A percentile compares a stretch with the other conserved stretches of the same genome.
phyloP scores from a whole-genome alignment of 1,140 invertebrate genomes.

The Saccostrea glomerata region DNA sequence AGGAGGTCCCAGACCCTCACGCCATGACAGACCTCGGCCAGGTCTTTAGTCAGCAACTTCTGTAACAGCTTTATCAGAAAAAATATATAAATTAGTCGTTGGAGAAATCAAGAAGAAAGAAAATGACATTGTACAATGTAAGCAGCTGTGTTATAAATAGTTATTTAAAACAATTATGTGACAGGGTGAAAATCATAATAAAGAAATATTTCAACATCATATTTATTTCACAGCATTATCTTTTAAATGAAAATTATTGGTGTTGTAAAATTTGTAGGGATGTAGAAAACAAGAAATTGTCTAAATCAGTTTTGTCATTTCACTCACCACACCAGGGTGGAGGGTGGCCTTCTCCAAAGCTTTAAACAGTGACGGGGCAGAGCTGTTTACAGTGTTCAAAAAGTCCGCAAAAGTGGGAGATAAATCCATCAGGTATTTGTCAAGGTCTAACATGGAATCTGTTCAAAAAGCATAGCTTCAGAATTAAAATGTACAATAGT shows the following conservation, averaged over 20 bases:
- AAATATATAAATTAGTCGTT: not conserved
- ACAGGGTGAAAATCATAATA: too few species aligned
- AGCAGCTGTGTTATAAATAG: too few species aligned
- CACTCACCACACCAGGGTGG: constrained; percentile 57
- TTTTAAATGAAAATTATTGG: too few species aligned
- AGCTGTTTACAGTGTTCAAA: constrained; percentile 43
- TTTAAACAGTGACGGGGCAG: constrained; percentile 57
- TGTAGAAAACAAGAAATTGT: too few species aligned
- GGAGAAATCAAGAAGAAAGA: not conserved
- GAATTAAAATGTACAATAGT: too few species aligned
- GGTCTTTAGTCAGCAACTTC: constrained; percentile 45
- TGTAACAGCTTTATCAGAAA: constrained; percentile 45
- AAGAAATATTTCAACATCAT: too few species aligned
- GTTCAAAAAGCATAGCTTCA: not conserved
- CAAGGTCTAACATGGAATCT: not conserved
- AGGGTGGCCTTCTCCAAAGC: constrained; percentile 60
- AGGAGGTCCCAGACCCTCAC: constrained; percentile 37
- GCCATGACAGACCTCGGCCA: constrained; percentile 39
- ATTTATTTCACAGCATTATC: too few species aligned
- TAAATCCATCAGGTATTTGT: constrained; percentile 23
- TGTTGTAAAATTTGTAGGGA: too few species aligned
- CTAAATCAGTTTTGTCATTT: too few species aligned
- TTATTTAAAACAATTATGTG: too few species aligned
- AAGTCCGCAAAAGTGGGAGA: constrained; percentile 47
- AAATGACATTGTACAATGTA: not conserved